Percentiles rank a stretch among this genome's conserved stretches.
Evolutionary conservation across 2,888 invertebrate genomes (phyloP).

Genomic region (Ichneumon xanthorius): DNA sequence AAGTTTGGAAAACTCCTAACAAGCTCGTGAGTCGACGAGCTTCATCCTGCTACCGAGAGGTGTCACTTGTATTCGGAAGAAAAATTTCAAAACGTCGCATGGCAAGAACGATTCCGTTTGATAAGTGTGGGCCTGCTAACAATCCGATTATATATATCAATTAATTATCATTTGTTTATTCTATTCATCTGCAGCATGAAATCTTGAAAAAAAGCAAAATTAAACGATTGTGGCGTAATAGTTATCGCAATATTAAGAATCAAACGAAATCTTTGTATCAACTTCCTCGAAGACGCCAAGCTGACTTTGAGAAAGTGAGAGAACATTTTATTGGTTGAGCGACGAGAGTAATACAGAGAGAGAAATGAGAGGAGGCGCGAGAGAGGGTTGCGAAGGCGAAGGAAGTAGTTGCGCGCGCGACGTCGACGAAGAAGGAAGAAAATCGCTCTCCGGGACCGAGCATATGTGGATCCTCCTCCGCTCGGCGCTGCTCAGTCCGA

Average conservation of each 20-base stretch:
- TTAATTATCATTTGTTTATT: not conserved
- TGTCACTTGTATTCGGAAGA: not conserved
- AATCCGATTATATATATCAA: not conserved
- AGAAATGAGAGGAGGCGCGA: slow-evolving; percentile 25
- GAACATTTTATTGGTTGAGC: slow-evolving; percentile 1
- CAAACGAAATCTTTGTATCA: not conserved
- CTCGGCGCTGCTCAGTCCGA: slow-evolving; percentile 79
- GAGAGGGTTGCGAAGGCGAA: slow-evolving; percentile 54
- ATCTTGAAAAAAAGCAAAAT: no score
- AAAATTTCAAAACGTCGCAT: slow-evolving; percentile 3
- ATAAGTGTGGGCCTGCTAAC: not conserved
- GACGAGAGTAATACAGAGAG: not conserved
- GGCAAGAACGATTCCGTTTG: slow-evolving; percentile 4
- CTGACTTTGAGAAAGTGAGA: not conserved
- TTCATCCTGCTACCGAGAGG: not conserved
- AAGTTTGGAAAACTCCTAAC: slow-evolving; percentile 32
- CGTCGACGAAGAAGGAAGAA: slow-evolving; percentile 59
- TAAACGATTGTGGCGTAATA: no score
- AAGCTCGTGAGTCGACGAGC: not conserved
- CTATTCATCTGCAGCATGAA: not conserved
- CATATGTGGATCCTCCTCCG: slow-evolving; percentile 79
- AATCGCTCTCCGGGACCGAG: slow-evolving; percentile 63
- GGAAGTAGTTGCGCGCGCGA: slow-evolving; percentile 41
- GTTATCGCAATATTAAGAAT: not conserved
- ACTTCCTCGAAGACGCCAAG: not conserved